Evolutionary conservation across 1,140 invertebrate species (phyloP).

Genomic region (Drosophila erecta): DNA sequence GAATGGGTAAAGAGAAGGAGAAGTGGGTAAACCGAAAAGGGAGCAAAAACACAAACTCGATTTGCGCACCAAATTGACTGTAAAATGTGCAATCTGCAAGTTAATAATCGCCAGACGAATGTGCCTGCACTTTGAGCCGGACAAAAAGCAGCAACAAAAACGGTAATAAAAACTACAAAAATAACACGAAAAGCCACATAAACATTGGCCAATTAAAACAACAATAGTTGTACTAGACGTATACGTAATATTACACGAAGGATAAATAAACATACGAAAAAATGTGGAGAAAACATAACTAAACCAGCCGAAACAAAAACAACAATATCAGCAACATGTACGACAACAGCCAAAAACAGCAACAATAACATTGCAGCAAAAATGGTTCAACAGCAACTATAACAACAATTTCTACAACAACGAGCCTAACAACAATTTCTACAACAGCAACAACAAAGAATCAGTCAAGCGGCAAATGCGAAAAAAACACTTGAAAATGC

Average conservation of each 20-base stretch:
- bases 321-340: constrained; percentile 40
- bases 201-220: constrained; percentile 40
- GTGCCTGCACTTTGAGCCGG: constrained; percentile 19
- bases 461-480: constrained; percentile 39
- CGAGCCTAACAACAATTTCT: constrained; percentile 11
- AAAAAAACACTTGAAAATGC: constrained; percentile 36
- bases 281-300: constrained; percentile 32
- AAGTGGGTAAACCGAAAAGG: neutral
- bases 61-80: constrained; percentile 51
- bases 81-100: constrained; percentile 51
- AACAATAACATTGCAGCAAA: neutral
- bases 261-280: neutral
- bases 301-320: constrained; percentile 46
- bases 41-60: constrained; percentile 33
- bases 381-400: constrained; percentile 11
- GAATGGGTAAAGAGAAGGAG: neutral
- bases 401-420: constrained; percentile 11
- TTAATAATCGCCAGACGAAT: constrained; percentile 52
- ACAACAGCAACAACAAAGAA: constrained; percentile 8
- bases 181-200: constrained; percentile 37
- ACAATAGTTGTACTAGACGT: constrained; percentile 25
- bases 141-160: constrained; percentile 12
- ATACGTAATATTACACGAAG: constrained; percentile 37
- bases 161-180: constrained; percentile 19
- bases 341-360: constrained; percentile 7